A percentile compares a stretch with the other conserved stretches of the same genome.
Evolutionary conservation across 2,113 vertebrate genomes (phyloP).

Genomic region (Megaleporinus macrocephalus): DNA sequence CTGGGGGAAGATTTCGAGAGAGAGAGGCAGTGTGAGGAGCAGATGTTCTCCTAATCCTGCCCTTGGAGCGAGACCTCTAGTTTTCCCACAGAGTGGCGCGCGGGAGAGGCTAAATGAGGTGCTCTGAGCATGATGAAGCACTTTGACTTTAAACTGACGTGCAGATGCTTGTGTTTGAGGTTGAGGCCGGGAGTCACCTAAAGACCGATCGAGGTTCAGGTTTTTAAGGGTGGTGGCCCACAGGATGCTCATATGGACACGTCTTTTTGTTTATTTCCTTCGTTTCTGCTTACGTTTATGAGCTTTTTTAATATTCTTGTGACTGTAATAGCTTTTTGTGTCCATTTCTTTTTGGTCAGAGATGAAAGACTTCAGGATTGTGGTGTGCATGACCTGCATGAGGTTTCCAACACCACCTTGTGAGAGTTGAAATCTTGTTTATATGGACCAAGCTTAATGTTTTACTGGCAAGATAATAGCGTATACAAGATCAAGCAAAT

Average conservation of each 20-base stretch:
- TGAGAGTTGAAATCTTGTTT: too few species aligned
- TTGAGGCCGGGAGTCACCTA: neutral
- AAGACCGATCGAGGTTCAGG: neutral
- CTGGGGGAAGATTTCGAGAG: conserved; percentile 4
- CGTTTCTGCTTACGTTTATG: neutral
- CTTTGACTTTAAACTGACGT: conserved; percentile 30
- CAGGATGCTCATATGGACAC: neutral
- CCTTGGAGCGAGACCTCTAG: neutral
- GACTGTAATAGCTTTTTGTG: too few species aligned
- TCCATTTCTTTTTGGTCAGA: neutral
- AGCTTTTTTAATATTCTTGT: too few species aligned
- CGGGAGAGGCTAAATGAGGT: conserved; percentile 11
- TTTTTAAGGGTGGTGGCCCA: neutral
- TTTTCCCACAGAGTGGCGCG: conserved; percentile 27
- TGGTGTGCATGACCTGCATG: too few species aligned
- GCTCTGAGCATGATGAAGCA: neutral
- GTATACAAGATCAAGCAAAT: neutral
- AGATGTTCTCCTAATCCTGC: conserved; percentile 28
- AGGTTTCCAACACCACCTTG: too few species aligned
- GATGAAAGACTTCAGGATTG: neutral
- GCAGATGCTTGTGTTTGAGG: neutral
- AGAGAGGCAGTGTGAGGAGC: conserved; percentile 1
- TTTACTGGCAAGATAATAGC: neutral
- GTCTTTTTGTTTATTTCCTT: neutral
- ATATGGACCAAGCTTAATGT: neutral